Evolutionary conservation across 2,797 vertebrate species (phyloP), one percentile per base, ranked within the genome.

Genomic region (Manis javanica): DNA sequence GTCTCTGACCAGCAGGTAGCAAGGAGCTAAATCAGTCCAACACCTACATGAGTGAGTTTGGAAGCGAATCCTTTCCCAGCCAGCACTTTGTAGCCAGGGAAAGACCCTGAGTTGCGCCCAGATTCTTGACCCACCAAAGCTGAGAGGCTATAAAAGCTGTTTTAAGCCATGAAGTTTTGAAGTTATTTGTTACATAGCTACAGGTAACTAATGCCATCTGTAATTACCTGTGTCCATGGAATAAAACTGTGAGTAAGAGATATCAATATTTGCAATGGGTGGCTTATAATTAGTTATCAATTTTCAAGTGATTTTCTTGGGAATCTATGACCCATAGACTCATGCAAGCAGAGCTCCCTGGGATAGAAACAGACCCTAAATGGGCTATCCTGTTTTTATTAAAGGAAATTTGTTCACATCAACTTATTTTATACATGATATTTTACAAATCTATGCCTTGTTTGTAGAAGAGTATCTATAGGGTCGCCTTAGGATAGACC

Each of bases 371-470:
- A 79, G 13, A 84, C 4, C 46, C 11, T 34, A 92, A 94, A 83
- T 37, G 37, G 31, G 31, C 24, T 66, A 64, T 16, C 16, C 4
- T 74, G 59, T 9, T 91, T 85, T 89, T 78, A 6, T 37, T 71
- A 89, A 87, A 94, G 51, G 9, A 81, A 84, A 95, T 59, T 24
- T 74, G 94, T 89, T 64, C 15, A 11, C 37, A 63, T 72, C 57
- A 34, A 59, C 23, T 77, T 81, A 72, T 75, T 75, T 71, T 95
- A 53, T 57, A 92, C 53, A 49, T 46, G 21, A 4, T 63, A 86
- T 95, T 16, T 66, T 46, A 83, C 59, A 95, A 86, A 74, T 79
- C 46, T 95, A 53, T 78, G 10, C 7, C 37, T 93, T 14, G 0
- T 79, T 78, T 92, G 24, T 91, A 37, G 57, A 78, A 88, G 2